Evolutionary conservation across 2,888 invertebrate species (phyloP), one percentile per base, ranked within the genome.

Genomic region (Drosophila sordidapex): DNA sequence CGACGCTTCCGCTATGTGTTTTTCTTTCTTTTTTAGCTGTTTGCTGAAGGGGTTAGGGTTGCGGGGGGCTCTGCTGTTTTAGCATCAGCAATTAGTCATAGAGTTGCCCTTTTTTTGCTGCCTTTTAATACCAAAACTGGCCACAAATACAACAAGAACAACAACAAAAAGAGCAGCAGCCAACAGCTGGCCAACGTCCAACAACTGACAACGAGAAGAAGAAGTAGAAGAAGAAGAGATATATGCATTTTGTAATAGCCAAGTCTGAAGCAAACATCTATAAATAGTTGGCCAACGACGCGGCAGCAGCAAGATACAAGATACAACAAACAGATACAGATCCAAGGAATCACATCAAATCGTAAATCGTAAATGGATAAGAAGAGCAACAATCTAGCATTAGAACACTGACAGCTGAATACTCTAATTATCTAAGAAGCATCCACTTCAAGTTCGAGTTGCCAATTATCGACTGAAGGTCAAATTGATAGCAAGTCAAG

Each of bases 161-260:
- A 46, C 49, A 70, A 38, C 43, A 36, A 31, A 31, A 25, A 48
- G 13, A 54, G 25, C 59, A 40, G 21, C 21, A 46, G 60, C 51
- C 29, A 29, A 52, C 60, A 60, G 60, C 60, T 60, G 60, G 60
- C 60, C 60, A 60, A 52, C 60, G 36, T 60, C 60, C 60, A 68
- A 57, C 21, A 66, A 54, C 59, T 40, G 25, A 43, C 53, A 62
- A 53, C 35, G 57, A 57, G 35, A 51, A 38, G 21, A 29, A 38
- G 31, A 31, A 31, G 27, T 21, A 38, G 13, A 46, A 53, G 11
- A 54, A 7, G 63, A 27, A 54, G 56, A 29, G 36, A 38, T n/a
- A n/a, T 70, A 76, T 82, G 82, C 86, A 74, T 82, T 80, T 74
- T 81, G 76, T 74, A 74, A 76, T 81, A 79, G 81, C 60, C 74